These are phyloP conservation scores for Neopelma chrysocephalum DNA, from an alignment of 2,797 vertebrate genomes.

Conservation along the genomic window DNA sequence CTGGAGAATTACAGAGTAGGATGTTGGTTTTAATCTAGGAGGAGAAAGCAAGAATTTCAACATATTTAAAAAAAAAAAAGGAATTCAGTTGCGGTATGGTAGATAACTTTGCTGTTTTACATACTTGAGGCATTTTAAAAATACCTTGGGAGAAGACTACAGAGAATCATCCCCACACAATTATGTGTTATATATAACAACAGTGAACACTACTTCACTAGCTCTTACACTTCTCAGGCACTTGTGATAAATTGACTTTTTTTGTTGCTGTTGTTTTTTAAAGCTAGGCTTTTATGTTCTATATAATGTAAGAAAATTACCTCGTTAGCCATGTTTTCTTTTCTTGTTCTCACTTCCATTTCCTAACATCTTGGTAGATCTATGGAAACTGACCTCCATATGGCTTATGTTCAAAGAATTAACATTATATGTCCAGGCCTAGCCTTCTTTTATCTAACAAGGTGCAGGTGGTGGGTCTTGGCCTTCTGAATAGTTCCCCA, in stretches of 20 bases:
- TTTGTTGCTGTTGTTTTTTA: not conserved
- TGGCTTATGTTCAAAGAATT: not conserved
- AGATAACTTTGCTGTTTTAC: not conserved
- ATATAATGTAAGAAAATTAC: not conserved
- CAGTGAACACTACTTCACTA: not conserved
- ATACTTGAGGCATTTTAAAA: not conserved
- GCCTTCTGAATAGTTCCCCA: not conserved
- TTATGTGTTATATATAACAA: not conserved
- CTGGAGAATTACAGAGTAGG: not conserved
- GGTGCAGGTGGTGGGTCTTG: not conserved
- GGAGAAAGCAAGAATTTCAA: constrained; percentile 10
- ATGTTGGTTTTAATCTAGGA: constrained; percentile 20
- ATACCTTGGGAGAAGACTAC: not conserved
- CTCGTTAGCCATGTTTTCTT: not conserved
- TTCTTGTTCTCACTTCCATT: not conserved
- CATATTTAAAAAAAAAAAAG: constrained; percentile 15
- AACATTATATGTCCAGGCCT: not conserved
- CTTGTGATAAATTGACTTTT: not conserved
- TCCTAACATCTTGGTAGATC: not conserved
- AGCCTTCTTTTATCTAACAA: not conserved
- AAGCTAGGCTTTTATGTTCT: not conserved
- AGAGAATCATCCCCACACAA: not conserved
- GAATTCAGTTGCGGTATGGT: not conserved
- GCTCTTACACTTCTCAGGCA: not conserved
- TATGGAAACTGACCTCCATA: not conserved